These are phyloP conservation scores for Rana temporaria DNA, from an alignment of 2,113 vertebrate species.

Conservation along the genomic window DNA sequence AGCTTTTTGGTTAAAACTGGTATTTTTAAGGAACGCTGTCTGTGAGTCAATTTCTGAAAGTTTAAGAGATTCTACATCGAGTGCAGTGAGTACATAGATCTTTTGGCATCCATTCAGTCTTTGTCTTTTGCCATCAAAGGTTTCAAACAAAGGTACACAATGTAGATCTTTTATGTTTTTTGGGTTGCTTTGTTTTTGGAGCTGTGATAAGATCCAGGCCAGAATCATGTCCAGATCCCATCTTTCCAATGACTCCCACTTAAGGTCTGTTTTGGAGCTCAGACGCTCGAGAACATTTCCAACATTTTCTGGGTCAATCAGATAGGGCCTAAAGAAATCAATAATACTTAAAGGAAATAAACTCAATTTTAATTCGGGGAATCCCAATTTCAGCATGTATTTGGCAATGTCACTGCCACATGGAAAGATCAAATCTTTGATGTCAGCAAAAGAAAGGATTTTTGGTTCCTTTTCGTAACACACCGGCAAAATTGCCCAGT, in stretches of 20 bases:
- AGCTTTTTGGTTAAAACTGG: accelerated
- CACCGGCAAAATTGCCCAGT: conserved; percentile 74
- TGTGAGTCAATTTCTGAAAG: conserved; percentile 57
- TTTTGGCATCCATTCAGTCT: conserved; percentile 62
- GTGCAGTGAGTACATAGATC: conserved; percentile 65
- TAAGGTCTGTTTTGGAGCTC: conserved; percentile 47
- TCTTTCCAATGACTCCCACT: conserved; percentile 64
- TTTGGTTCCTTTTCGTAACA: conserved; percentile 29
- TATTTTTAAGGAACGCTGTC: conserved; percentile 56
- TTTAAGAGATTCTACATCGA: background rate
- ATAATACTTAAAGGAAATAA: accelerated
- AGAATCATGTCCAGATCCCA: conserved; percentile 63
- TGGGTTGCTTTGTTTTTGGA: conserved; percentile 11
- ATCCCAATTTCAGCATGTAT: conserved; percentile 73
- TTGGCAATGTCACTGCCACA: accelerated
- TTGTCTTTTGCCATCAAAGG: conserved; percentile 62
- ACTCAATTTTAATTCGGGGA: conserved; percentile 53
- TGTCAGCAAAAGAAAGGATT: conserved; percentile 67
- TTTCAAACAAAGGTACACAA: conserved; percentile 78
- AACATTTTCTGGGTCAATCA: conserved; percentile 64
- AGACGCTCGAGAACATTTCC: conserved; percentile 69
- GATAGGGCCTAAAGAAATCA: accelerated
- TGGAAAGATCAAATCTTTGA: conserved; percentile 64
- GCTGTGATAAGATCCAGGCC: conserved; percentile 53
- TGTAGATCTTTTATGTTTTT: conserved; percentile 61